phyloP scores from a whole-genome alignment of 2,113 vertebrate species.

The Dasypus novemcinctus region DNA sequence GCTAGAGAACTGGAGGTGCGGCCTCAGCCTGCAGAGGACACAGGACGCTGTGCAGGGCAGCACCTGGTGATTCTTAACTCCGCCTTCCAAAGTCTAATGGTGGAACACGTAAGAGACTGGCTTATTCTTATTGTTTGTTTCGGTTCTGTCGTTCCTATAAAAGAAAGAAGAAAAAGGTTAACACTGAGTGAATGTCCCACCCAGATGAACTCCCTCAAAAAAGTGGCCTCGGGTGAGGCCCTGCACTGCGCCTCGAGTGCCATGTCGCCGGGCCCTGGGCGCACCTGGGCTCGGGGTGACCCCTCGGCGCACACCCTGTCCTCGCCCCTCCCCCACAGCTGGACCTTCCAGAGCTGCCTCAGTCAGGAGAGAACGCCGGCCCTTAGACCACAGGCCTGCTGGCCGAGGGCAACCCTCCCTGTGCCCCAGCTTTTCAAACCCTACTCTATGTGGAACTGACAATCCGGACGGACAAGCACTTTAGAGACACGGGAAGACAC shows the following conservation, averaged over 20 bases:
- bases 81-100: conserved; percentile 77
- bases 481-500: not conserved
- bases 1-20: conserved; percentile 84
- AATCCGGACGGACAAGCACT: too few relatives aligned
- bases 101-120: conserved; percentile 86
- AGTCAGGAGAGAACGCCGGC: too few relatives aligned
- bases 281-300: too few relatives aligned
- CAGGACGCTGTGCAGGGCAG: conserved; percentile 87
- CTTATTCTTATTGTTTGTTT: conserved; percentile 92
- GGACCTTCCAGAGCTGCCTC: too few relatives aligned
- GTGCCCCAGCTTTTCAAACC: too few relatives aligned
- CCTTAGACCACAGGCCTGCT: too few relatives aligned
- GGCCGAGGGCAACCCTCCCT: too few relatives aligned
- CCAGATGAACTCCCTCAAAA: fast-evolving
- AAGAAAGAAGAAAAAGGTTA: conserved; percentile 52
- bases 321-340: too few relatives aligned
- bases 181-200: fast-evolving
- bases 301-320: too few relatives aligned
- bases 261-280: too few relatives aligned
- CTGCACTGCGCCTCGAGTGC: fast-evolving
- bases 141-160: conserved; percentile 94
- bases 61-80: conserved; percentile 82
- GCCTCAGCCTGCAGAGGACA: too few relatives aligned
- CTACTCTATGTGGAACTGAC: too few relatives aligned
- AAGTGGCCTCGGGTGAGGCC: not conserved